These are phyloP conservation scores for Vicugna pacos DNA, from an alignment of 2,113 vertebrate genomes.

Conservation along the genomic window DNA sequence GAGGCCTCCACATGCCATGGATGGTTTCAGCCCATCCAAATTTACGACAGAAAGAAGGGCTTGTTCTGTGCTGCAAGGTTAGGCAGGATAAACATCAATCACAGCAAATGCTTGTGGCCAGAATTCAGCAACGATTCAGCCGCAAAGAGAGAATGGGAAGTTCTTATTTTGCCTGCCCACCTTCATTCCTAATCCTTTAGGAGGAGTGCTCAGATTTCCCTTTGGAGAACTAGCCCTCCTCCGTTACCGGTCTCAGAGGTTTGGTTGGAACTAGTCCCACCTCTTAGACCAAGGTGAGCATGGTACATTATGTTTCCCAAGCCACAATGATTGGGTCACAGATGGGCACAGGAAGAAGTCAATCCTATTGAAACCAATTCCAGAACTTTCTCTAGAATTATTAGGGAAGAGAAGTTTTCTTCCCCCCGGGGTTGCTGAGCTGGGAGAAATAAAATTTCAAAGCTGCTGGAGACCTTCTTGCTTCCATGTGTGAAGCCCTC, in stretches of 20 bases:
- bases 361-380: background rate
- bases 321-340: background rate
- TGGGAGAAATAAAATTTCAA: slow-evolving; percentile 25
- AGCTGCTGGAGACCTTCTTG: background rate
- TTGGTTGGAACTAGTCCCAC: background rate
- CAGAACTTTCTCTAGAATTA: background rate
- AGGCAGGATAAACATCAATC: background rate
- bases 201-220: background rate
- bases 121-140: background rate
- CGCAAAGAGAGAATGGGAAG: background rate
- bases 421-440: background rate
- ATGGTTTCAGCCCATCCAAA: background rate
- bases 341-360: background rate
- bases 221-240: background rate
- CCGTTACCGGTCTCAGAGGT: background rate
- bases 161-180: background rate
- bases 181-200: background rate
- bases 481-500: background rate
- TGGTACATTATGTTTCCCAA: background rate
- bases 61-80: background rate
- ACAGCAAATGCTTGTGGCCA: background rate
- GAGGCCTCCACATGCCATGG: background rate
- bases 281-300: background rate
- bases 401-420: slow-evolving; percentile 4
- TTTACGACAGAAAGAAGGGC: background rate